These are phyloP conservation scores for Opisthograptis luteolata DNA, from an alignment of 2,888 invertebrate species.

Conservation along the genomic window DNA sequence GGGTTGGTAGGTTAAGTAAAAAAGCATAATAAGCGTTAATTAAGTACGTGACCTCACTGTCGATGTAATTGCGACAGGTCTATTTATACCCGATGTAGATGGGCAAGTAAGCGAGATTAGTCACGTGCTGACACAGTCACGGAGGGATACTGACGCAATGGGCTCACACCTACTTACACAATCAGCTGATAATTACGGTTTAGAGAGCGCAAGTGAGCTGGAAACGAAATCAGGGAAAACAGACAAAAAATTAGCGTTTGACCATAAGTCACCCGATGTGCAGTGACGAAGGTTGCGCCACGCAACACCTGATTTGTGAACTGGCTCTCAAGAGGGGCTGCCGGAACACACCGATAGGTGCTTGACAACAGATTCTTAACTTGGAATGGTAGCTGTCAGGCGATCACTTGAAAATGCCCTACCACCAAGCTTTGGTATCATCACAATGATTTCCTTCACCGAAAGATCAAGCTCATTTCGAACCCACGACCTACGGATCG, in stretches of 20 bases:
- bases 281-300: no score
- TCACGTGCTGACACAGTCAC: conserved; percentile 40
- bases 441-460: no score
- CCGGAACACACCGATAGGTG: no score
- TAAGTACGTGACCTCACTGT: conserved; percentile 25
- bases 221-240: not conserved
- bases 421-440: no score
- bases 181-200: conserved; percentile 41
- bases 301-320: no score
- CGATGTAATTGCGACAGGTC: conserved; percentile 33
- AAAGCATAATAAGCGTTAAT: conserved; percentile 20
- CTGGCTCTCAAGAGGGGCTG: no score
- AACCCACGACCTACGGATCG: no score
- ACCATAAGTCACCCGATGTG: no score
- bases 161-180: conserved; percentile 46
- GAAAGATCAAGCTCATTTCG: no score
- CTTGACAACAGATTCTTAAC: no score
- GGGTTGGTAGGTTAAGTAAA: conserved; percentile 14
- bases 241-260: not conserved
- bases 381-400: no score
- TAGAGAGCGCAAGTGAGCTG: conserved; percentile 5
- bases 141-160: conserved; percentile 39
- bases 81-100: conserved; percentile 46
- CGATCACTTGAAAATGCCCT: no score
- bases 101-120: conserved; percentile 39